Base-by-base conservation (phyloP, 2,797 vertebrate genomes). In the Ctenochaetus hawaiiensis region DNA sequence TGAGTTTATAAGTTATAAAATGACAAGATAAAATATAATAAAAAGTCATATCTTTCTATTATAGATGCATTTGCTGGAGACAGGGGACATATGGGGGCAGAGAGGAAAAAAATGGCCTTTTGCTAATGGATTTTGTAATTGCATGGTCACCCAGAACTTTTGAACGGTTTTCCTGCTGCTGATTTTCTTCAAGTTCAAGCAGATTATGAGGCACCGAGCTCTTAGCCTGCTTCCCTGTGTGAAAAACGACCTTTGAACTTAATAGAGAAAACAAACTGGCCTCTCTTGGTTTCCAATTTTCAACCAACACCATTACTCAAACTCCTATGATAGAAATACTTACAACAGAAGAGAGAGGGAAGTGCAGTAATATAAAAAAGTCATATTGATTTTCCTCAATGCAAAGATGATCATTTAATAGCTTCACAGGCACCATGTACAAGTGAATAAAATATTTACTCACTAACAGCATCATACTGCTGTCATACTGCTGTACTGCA, bases 61-160 rank as follows among this genome's bases (percentile, higher is more conserved):
- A 82, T 39, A 79, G 66, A 88, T 80, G 69, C 48, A 89, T 91
- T 86, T 88, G 69, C 30, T 75, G 62, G 34, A 70, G 54, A 81
- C 44, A 67, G 65, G 64, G 64, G 51, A 48, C 41, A 80, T 52
- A 26, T 54, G n/a, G 71, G 68, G 70, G 60, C 60, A 82, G 57
- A 68, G 51, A 20, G 64, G 22, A 75, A 72, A 69, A 77, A 69
- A 77, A 65, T 10, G 11, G 37, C 57, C 45, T 83, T 54, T 84
- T 75, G 54, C 83, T 91, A 91, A 92, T 93, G 83, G 85, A 83
- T 89, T 87, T 81, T 82, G 74, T 87, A 91, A 91, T 86, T 85
- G 78, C 76, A 62, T 60, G 70, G 87, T 83, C 80, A 78, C 84
- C 59, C 72, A 63, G 87, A 78, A 85, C 83, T 84, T 87, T 69